A percentile compares a stretch with the other conserved stretches of the same genome.
Evolutionary conservation across 2,888 invertebrate species (phyloP).

Genomic region (Drosophila melanocephala): DNA sequence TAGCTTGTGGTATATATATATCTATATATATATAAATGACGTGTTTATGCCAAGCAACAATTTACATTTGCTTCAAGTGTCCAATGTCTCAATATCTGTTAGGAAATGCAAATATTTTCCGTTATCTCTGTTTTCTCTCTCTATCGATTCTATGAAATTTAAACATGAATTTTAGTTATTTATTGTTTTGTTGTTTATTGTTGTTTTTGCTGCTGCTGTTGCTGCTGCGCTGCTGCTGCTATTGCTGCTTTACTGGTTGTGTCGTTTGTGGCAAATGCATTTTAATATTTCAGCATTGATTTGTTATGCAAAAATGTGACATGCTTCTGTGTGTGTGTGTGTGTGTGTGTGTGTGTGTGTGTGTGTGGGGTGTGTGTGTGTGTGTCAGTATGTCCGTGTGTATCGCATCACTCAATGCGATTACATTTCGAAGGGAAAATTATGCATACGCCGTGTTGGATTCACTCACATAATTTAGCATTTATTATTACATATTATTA

Average conservation of each 20-base stretch:
- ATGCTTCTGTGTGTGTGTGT: slow-evolving; percentile 12
- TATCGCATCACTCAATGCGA: slow-evolving; percentile 67
- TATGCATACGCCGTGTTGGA: slow-evolving; percentile 76
- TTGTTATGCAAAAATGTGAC: slow-evolving; percentile 76
- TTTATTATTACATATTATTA: slow-evolving; percentile 79
- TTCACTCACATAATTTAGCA: slow-evolving; percentile 74
- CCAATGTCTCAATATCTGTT: slow-evolving; percentile 60
- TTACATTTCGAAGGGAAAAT: slow-evolving; percentile 61
- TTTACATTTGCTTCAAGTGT: slow-evolving; percentile 59
- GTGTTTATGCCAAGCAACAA: slow-evolving; percentile 49
- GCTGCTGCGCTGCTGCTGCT: slow-evolving; percentile 3
- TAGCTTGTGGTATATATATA: slow-evolving; percentile 4
- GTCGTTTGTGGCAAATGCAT: slow-evolving; percentile 75
- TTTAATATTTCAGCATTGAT: slow-evolving; percentile 77
- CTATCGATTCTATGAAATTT: slow-evolving; percentile 56
- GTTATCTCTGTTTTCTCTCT: slow-evolving; percentile 18
- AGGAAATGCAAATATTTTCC: slow-evolving; percentile 67
- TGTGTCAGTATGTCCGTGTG: slow-evolving; percentile 24
- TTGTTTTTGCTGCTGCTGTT: slow-evolving; percentile 15
- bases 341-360: slow-evolving; percentile 17
- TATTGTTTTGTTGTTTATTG: slow-evolving; percentile 48
- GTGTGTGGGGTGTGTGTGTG: too few species aligned
- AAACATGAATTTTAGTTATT: slow-evolving; percentile 79
- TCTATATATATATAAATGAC: slow-evolving; percentile 4
- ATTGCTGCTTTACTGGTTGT: slow-evolving; percentile 42